A percentile compares a stretch with the other conserved stretches of the same genome.
These are phyloP conservation scores for Agriotes lineatus DNA, from an alignment of 2,888 invertebrate species.

Conservation along the genomic window DNA sequence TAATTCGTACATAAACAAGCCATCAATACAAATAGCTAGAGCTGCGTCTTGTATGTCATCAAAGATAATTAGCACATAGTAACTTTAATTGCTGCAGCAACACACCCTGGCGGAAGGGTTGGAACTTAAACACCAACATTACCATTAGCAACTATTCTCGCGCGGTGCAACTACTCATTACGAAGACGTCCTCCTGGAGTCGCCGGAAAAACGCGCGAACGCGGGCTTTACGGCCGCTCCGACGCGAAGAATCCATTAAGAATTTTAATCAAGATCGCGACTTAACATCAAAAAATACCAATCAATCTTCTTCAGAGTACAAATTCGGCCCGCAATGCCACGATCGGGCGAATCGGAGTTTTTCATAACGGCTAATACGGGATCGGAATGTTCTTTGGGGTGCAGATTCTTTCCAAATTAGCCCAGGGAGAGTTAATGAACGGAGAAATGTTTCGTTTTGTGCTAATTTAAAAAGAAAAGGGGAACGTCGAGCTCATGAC, in stretches of 20 bases:
- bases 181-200: conserved; percentile 16
- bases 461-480: conserved; percentile 65
- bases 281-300: conserved; percentile 51
- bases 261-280: conserved; percentile 60
- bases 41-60: conserved; percentile 34
- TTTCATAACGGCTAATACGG: conserved; percentile 47
- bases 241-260: conserved; percentile 55
- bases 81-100: conserved; percentile 51
- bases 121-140: conserved; percentile 49
- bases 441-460: conserved; percentile 67
- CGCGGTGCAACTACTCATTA: conserved; percentile 26
- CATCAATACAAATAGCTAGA: neutral
- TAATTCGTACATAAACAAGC: too few relatives aligned
- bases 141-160: conserved; percentile 52
- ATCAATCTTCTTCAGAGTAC: conserved; percentile 59
- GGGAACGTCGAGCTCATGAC: conserved; percentile 60
- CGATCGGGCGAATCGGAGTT: conserved; percentile 57
- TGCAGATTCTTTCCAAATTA: conserved; percentile 67
- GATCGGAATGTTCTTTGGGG: conserved; percentile 65
- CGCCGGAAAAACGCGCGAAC: too few relatives aligned
- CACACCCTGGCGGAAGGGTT: conserved; percentile 54
- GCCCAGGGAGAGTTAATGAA: conserved; percentile 67
- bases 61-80: conserved; percentile 45
- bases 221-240: neutral
- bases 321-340: conserved; percentile 45